Evolutionary conservation across 2,113 vertebrate species (phyloP), one percentile per base, ranked within the genome.

Genomic region (Motacilla alba): DNA sequence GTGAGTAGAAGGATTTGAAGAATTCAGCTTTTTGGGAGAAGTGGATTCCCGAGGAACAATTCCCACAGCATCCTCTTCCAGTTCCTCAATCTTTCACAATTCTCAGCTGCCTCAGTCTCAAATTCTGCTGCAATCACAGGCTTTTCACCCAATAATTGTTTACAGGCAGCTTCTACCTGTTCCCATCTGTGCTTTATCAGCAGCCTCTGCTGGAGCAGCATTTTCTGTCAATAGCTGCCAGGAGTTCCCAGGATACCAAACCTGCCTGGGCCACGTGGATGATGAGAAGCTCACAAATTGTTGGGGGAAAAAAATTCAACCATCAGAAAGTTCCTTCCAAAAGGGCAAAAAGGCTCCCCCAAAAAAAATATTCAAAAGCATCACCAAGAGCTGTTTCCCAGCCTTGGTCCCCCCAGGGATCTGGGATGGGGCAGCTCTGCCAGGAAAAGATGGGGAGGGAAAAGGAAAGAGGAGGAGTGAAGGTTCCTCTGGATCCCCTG

Each of bases 241-340:
- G 19, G 68, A 90, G 91, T 82, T 97, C 94, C 97, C 90, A 49
- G 96, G 96, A 97, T 93, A 98, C 96, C 80, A 79, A 95, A 95
- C 60, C 91, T 76, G 95, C 87, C n/a, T 52, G 91, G 87, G 66
- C 79, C 89, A 73, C 2, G 1, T 60, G 76, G 44, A 35, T 39
- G 49, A 62, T 37, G 52, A 88, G 70, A 43, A 35, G 59, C 41
- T 94, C 94, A 78, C 68, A 74, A 77, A 86, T 27, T 9, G 44
- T 35, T 31, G 56, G 68, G 66, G 7, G 7, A 8, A 69, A 87
- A 93, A n/a, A 58, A 58, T 23, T 23, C 56, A 84, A 53, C 41
- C 37, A 14, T 11, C 31, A 31, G 11, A 35, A 85, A 83, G 46
- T 50, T 70, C 58, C 28, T 82, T 68, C 20, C 23, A 22, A 79